A percentile compares a stretch with the other conserved stretches of the same genome.
Conservation (phyloP, 1,140 invertebrate genomes). For the Nilaparvata lugens region DNA sequence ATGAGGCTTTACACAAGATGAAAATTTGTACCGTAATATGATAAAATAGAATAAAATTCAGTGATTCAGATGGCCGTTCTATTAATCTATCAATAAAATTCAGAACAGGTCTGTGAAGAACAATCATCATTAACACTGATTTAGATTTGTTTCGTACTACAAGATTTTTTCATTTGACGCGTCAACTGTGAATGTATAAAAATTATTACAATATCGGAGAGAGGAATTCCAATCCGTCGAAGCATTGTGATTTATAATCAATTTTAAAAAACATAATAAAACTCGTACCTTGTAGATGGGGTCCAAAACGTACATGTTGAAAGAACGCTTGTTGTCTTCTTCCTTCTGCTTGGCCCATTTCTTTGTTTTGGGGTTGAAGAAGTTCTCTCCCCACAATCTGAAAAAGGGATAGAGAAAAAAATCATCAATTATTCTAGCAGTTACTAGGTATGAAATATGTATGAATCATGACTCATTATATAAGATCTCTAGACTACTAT, state of each 20-base stretch:
- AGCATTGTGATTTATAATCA: no score
- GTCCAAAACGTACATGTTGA: conserved; percentile 97
- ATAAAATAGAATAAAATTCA: no score
- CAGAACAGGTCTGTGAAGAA: conserved; percentile 33
- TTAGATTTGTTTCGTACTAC: no score
- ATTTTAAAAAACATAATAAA: no score
- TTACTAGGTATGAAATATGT: background rate
- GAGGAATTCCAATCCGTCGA: no score
- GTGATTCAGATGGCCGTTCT: conserved; percentile 17
- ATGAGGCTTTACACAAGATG: no score
- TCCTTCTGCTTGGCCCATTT: conserved; percentile 94
- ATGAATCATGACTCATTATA: background rate
- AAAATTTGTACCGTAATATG: no score
- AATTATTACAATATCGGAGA: no score
- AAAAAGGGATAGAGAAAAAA: conserved; percentile 17
- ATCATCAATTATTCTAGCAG: conserved; percentile 6
- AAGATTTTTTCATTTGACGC: no score
- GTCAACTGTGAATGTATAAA: no score
- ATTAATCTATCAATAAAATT: conserved; percentile 16
- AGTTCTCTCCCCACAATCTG: conserved; percentile 93
- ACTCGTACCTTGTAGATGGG: conserved; percentile 88
- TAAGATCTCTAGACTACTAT: background rate
- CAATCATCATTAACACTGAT: conserved; percentile 6
- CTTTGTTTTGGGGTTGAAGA: conserved; percentile 95
- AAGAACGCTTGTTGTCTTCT: conserved; percentile 87